Percentiles rank a stretch among this genome's conserved stretches.
These are phyloP conservation scores for Pluvialis apricaria DNA, from an alignment of 2,113 vertebrate genomes.

Conservation along the genomic window DNA sequence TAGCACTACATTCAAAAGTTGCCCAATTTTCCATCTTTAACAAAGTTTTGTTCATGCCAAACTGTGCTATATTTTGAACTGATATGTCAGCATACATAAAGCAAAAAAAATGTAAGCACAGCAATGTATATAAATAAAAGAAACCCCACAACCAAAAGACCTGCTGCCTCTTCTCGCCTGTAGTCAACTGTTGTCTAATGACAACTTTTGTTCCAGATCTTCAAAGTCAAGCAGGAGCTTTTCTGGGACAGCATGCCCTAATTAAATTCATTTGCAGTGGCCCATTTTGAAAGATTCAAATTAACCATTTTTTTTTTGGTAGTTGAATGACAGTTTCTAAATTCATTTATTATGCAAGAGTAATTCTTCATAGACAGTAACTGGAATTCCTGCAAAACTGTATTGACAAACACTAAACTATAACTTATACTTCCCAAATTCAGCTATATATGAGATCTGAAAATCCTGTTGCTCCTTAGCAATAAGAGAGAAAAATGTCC, in stretches of 20 bases:
- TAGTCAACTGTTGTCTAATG: not conserved
- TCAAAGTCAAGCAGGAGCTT: constrained; percentile 44
- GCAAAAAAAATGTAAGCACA: not conserved
- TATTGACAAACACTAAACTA: not conserved
- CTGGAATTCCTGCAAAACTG: not conserved
- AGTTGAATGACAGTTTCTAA: not conserved
- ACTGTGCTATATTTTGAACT: not conserved
- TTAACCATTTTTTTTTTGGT: not conserved
- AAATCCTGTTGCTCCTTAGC: not conserved
- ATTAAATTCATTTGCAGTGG: constrained; percentile 23
- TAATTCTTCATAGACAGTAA: not conserved
- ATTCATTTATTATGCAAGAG: not conserved
- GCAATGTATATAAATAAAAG: not conserved
- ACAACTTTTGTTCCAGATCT: not conserved
- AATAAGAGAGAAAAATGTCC: not conserved
- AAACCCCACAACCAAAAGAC: not conserved
- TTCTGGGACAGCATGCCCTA: constrained; percentile 38
- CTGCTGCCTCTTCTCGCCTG: not conserved
- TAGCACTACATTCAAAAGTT: not conserved
- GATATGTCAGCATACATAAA: rapidly evolving
- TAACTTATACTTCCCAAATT: not conserved
- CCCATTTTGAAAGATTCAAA: constrained; percentile 24
- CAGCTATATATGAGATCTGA: not conserved
- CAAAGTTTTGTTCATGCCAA: not conserved
- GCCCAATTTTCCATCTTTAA: not conserved